These are phyloP conservation scores for Eudorcas thomsonii DNA, from an alignment of 2,113 vertebrate genomes.

Conservation along the genomic window DNA sequence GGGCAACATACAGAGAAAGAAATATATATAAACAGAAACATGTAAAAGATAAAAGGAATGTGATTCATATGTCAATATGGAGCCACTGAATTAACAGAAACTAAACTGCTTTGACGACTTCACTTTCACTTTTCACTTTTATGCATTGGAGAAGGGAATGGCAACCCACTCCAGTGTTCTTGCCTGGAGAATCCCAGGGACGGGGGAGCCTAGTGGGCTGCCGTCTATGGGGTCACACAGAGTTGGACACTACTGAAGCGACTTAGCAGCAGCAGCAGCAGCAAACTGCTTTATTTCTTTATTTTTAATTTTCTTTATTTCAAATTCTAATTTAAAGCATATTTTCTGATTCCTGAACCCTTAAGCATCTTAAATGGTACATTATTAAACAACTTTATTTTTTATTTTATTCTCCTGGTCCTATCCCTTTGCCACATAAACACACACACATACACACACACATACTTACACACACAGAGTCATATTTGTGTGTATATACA, in stretches of 20 bases:
- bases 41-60: background rate
- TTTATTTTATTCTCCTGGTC: background rate
- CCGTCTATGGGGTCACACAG: too few species aligned
- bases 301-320: background rate
- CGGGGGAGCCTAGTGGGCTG: too few species aligned
- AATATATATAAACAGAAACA: background rate
- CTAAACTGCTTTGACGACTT: background rate
- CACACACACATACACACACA: background rate
- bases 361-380: background rate
- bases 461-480: background rate
- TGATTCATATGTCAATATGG: background rate
- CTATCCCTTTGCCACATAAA: background rate
- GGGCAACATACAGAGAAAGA: background rate
- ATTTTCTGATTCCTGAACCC: background rate
- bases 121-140: too few species aligned
- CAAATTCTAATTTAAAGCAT: background rate
- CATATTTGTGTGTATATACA: background rate
- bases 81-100: background rate
- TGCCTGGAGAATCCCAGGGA: too few species aligned
- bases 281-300: background rate
- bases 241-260: too few species aligned
- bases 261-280: too few species aligned
- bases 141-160: too few species aligned
- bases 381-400: background rate
- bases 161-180: too few species aligned